A percentile compares a stretch with the other conserved stretches of the same genome.
phyloP scores from a whole-genome alignment of 2,888 invertebrate species.

The Eupithecia abbreviata region DNA sequence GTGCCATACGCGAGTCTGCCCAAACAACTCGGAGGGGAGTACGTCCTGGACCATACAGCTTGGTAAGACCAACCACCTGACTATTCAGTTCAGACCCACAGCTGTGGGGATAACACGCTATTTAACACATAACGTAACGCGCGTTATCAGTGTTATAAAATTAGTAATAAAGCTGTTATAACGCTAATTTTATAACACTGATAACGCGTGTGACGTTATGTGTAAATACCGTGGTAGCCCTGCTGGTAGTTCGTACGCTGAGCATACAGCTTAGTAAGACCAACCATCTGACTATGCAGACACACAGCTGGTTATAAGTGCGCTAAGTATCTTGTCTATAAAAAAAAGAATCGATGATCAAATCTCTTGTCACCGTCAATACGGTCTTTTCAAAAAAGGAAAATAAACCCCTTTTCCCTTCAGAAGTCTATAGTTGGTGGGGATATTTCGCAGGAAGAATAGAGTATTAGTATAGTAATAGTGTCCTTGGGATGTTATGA shows the following conservation, averaged over 20 bases:
- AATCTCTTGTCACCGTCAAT: not conserved
- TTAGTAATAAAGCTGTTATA: no score
- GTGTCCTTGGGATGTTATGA: no score
- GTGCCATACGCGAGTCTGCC: constrained; percentile 96
- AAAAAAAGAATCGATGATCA: not conserved
- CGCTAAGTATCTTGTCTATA: not conserved
- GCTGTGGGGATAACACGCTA: no score
- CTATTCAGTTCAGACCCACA: no score
- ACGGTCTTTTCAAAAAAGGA: no score
- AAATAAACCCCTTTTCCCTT: not conserved
- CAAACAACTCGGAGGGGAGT: constrained; percentile 93
- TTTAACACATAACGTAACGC: no score
- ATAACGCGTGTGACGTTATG: no score
- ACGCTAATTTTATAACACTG: no score
- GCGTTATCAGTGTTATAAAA: no score
- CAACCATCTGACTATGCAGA: not conserved
- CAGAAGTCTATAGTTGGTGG: not conserved
- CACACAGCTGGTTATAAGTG: not conserved
- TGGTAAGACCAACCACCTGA: constrained; percentile 92
- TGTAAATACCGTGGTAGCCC: no score
- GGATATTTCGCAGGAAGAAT: not conserved
- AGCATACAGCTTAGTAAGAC: constrained; percentile 95
- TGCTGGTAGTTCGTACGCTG: constrained; percentile 51
- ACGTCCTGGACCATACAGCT: constrained; percentile 93
- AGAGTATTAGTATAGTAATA: no score